Evolutionary conservation across 2,113 vertebrate genomes (phyloP), one percentile per base, ranked within the genome.

Genomic region (Scytalopus superciliaris): DNA sequence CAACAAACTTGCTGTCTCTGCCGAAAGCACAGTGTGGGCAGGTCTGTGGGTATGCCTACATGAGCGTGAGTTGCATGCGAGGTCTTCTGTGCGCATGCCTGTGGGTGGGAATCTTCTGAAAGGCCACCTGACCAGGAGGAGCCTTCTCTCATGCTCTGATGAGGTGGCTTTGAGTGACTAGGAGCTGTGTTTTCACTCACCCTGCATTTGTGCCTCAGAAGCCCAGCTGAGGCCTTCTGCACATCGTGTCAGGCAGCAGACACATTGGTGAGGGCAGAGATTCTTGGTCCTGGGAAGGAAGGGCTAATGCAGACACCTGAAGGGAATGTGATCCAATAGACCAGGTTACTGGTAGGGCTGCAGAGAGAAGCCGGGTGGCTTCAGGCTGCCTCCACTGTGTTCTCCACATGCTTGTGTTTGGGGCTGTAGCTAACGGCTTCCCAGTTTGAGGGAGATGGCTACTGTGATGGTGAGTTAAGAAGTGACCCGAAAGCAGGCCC

Each of bases 51-150:
- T 44, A 50, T 3, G 31, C 84, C 82, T 79, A 0, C 0, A 0
- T 13, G 47, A 93, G 52, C 4, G 1, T n/a, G 87, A 82, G 78
- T 69, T 84, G 60, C 27, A 1, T 21, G 50, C 0, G 0, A 44
- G 84, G 94, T 67, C 70, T 16, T 19, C 70, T 2, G 23, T 23
- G 50, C 80, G 42, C 0, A 1, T 88, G 63, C 86, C 73, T 66
- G 80, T 72, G 85, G 47, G 82, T 90, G 94, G 79, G 60, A 45
- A 60, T 76, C 68, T 81, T 64, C 52, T 84, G 68, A 69, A 31
- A 95, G 72, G 76, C 92, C 87, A 63, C 87, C 79, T 88, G 95
- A 60, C 68, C 90, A n/a, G 64, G 27, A 86, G 44, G 53, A 94
- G 49, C 49, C 35, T 95, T 86, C 87, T 59, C 60, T 77, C 44